A percentile compares a stretch with the other conserved stretches of the same genome.
phyloP scores from a whole-genome alignment of 2,888 invertebrate genomes.

The Ceriagrion tenellum region DNA sequence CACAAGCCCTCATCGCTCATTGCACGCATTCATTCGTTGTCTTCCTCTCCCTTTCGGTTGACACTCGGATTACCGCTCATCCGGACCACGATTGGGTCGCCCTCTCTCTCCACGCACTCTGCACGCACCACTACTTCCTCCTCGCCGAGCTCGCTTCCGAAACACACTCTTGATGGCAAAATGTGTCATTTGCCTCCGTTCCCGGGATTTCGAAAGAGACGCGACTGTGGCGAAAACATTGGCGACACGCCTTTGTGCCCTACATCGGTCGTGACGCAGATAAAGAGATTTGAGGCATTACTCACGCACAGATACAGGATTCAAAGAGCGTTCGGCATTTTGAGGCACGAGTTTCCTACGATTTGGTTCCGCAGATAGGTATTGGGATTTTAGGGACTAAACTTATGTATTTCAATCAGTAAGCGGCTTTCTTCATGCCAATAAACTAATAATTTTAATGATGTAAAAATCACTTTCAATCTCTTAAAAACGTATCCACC shows the following conservation, averaged over 20 bases:
- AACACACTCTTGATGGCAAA: constrained; percentile 18
- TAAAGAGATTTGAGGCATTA: not conserved
- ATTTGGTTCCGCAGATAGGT: too few species aligned
- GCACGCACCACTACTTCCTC: not conserved
- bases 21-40: not conserved
- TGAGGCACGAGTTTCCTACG: too few species aligned
- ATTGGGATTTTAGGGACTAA: too few species aligned
- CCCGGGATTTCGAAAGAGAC: not conserved
- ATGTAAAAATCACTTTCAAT: too few species aligned
- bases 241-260: not conserved
- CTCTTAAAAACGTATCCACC: too few species aligned
- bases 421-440: too few species aligned
- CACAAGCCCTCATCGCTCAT: not conserved
- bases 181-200: not conserved
- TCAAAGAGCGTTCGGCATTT: not conserved
- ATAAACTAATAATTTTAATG: too few species aligned
- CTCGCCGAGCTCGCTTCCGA: not conserved
- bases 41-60: not conserved
- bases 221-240: not conserved
- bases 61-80: not conserved
- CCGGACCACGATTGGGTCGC: not conserved
- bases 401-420: too few species aligned
- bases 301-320: not conserved
- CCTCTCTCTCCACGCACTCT: not conserved
- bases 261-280: not conserved